Evolutionary conservation across 2,888 invertebrate genomes (phyloP).

Genomic region (Aporophyla lueneburgensis): DNA sequence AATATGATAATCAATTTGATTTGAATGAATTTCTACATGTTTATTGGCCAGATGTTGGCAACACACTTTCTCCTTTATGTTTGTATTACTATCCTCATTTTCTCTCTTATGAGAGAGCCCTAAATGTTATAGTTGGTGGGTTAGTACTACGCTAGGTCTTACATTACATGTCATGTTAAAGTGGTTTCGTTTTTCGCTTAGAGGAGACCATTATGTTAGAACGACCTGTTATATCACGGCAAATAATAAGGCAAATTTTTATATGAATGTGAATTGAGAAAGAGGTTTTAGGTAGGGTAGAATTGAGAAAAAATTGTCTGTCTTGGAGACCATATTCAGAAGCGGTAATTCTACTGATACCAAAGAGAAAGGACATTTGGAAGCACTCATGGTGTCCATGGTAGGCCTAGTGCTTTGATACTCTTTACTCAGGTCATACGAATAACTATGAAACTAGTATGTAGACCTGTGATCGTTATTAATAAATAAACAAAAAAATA

Average conservation of each 20-base stretch:
- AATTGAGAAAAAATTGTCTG: neutral
- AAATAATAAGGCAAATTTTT: conserved; percentile 19
- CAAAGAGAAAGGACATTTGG: neutral
- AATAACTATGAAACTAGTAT: neutral
- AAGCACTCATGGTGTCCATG: neutral
- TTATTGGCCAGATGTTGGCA: conserved; percentile 71
- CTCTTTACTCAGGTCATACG: neutral
- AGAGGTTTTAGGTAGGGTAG: neutral
- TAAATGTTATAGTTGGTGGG: conserved; percentile 28
- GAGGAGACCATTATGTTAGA: conserved; percentile 19
- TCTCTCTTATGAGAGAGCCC: conserved; percentile 35
- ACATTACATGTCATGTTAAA: conserved; percentile 32
- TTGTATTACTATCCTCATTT: conserved; percentile 33
- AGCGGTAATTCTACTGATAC: neutral
- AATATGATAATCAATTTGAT: conserved; percentile 76
- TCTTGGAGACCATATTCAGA: neutral
- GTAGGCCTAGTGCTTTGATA: neutral
- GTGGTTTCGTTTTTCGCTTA: conserved; percentile 46
- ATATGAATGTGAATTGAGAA: conserved; percentile 17
- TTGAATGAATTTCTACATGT: conserved; percentile 68
- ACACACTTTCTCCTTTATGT: conserved; percentile 75
- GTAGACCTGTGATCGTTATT: too few relatives aligned
- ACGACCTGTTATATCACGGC: neutral
- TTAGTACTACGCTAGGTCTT: conserved; percentile 15
- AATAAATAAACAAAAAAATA: neutral